These are phyloP conservation scores for Halcyon malimbica DNA, from an alignment of 2,113 vertebrate genomes.

Conservation along the genomic window DNA sequence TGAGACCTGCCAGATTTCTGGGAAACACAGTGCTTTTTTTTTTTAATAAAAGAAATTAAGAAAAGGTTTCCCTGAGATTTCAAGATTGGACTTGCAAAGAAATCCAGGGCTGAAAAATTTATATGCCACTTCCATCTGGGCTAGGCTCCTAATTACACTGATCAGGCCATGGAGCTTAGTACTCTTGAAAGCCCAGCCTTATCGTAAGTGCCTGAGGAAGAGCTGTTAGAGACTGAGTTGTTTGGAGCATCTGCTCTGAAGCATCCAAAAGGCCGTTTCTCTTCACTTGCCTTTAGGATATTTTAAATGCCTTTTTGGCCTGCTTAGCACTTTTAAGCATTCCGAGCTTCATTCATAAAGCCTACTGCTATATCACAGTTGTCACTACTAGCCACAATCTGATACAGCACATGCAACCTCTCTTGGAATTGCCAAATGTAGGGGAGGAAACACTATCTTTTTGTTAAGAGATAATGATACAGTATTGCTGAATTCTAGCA, in stretches of 20 bases:
- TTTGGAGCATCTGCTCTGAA: neutral
- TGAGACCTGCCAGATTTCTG: neutral
- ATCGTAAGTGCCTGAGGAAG: neutral
- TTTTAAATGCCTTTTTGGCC: neutral
- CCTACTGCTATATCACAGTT: slow-evolving; percentile 6
- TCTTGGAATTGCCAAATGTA: neutral
- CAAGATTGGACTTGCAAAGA: neutral
- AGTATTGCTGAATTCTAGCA: neutral
- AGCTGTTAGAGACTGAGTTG: neutral
- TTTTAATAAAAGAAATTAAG: neutral
- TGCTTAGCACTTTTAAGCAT: neutral
- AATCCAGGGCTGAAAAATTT: neutral
- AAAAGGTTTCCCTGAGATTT: neutral
- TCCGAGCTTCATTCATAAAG: neutral
- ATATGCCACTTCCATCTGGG: neutral
- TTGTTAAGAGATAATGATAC: neutral
- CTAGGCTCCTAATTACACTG: neutral
- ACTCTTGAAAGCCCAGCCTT: neutral
- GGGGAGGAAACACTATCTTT: neutral
- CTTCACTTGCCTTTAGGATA: neutral
- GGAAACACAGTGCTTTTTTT: neutral
- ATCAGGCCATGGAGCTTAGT: neutral
- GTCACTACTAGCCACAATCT: neutral
- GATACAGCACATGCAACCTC: neutral
- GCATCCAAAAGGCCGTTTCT: neutral